phyloP scores from a whole-genome alignment of 2,113 vertebrate species.

The Kryptolebias marmoratus region DNA sequence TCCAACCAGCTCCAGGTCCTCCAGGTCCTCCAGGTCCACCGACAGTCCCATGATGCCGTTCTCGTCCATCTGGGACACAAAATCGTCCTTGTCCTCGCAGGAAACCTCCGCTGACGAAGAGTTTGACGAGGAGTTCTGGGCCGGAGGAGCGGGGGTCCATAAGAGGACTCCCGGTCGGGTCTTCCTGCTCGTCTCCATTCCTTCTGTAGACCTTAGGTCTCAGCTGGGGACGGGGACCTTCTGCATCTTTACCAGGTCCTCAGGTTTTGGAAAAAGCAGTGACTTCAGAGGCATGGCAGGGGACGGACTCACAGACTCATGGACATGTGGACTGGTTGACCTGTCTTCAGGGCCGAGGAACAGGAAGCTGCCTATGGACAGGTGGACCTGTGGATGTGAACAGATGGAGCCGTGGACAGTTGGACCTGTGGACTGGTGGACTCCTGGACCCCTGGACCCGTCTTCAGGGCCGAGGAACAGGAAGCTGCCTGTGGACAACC shows the following conservation, averaged over 20 bases:
- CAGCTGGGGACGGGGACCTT: conserved; percentile 14
- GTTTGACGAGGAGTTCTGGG: conserved; percentile 49
- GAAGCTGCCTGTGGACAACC: too few relatives aligned
- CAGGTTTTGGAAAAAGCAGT: conserved; percentile 1
- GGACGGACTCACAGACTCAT: background rate
- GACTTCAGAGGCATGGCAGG: conserved; percentile 34
- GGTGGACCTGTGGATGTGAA: too few relatives aligned
- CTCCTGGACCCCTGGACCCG: too few relatives aligned
- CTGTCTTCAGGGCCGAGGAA: too few relatives aligned
- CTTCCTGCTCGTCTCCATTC: conserved; percentile 45
- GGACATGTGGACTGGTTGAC: too few relatives aligned
- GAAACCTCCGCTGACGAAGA: conserved; percentile 49
- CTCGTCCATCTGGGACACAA: conserved; percentile 76
- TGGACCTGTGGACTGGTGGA: too few relatives aligned
- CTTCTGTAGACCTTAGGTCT: conserved; percentile 11
- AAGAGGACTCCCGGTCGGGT: conserved; percentile 33
- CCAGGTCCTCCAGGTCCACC: conserved; percentile 31
- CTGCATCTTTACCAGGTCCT: conserved; percentile 14
- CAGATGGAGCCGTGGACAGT: too few relatives aligned
- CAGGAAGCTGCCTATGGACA: too few relatives aligned
- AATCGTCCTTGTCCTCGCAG: conserved; percentile 63
- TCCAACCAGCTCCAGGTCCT: conserved; percentile 20
- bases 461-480: too few relatives aligned
- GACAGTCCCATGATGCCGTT: conserved; percentile 80
- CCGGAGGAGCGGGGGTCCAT: conserved; percentile 57